Base-by-base conservation (phyloP, 1,140 invertebrate genomes). In the Phortica variegata region DNA sequence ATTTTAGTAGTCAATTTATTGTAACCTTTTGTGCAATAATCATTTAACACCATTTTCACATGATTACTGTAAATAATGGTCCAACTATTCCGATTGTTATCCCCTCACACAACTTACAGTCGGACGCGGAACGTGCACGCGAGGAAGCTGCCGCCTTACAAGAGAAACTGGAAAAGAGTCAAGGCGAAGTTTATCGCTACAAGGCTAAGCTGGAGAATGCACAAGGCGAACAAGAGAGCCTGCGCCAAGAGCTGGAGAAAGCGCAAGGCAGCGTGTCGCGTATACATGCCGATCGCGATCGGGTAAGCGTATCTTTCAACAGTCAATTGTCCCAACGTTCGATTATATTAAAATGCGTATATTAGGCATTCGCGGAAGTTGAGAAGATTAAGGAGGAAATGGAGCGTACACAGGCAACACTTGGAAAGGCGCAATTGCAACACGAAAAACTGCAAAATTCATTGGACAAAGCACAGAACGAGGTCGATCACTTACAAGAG, bases 141-240 rank as follows among this genome's bases (percentile, higher is more conserved):
- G 83, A 85, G 18, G 93, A 96, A 73, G 85, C 88, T 1, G 84
- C 89, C 44, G 87, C 87, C 23, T 79, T 94, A 23, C 93, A 95
- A 78, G 93, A 95, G 72, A 95, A 95, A 78, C 78, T 93, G 34
- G 90, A 93, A 76, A 93, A 95, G 78, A 92, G 90, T 40, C 93
- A 95, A 77, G 92, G 92, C 42, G 93, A 96, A 77, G 92, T 96
- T 10, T 95, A 95, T 71, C 83, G 92, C 65, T 81, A 95, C 47
- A 95, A 95, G 77, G 93, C 93, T 10, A 88, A 92, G 73, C 79
- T 96, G 60, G 93, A 95, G 80, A 95, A 95, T 78, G 91, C 92
- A 69, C 91, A 95, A 79, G 88, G 88, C 43, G 93, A 96, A 78
- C 90, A 93, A 66, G 91, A 95, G 62, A 93, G 88, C 71, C 78